Evolutionary conservation across 2,113 vertebrate genomes (phyloP), one percentile per base, ranked within the genome.

Genomic region (Poeciliopsis retropinna): DNA sequence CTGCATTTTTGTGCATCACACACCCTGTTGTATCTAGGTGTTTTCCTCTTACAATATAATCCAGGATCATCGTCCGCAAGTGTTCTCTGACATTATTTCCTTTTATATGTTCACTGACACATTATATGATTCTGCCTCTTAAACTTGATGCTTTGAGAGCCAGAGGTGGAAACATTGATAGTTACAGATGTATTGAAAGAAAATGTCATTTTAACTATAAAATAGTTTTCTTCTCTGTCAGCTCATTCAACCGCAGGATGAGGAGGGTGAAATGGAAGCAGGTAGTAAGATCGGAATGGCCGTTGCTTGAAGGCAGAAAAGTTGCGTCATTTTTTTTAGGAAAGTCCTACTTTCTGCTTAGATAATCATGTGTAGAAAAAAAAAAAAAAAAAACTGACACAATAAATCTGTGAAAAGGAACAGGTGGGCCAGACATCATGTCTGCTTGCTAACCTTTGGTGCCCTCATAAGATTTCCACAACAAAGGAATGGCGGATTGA

Each of bases 161-260:
- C 51, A 10, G 7, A 9, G 22, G 51, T n/a, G 51, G 51, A n/a
- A 22, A 54, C 8, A 8, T 6, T 29, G 54, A 51, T 67, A 84
- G 67, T 67, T 75, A 75, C 27, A 6, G 41, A 37, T n/a, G 73
- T 11, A 67, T 37, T 47, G 72, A 72, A 80, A 73, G 64, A 54
- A 70, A 76, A 79, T 60, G 29, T 76, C 13, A 25, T 79, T 78
- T 81, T n/a, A 9, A 13, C 74, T 78, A 82, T 85, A 78, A 78
- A 31, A 72, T 73, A 68, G 32, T 44, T 30, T 28, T 44, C 19
- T 28, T 37, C 60, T 80, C 41, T 62, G 27, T 84, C 37, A 34
- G 32, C 32, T 72, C 3, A 79, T 81, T 75, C 70, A 57, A 78
- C 64, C 44, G 29, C 8, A 29, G 60, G 25, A 32, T 0, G 9